Conservation (phyloP, 2,797 vertebrate species). For the Apogon hyalosoma region DNA sequence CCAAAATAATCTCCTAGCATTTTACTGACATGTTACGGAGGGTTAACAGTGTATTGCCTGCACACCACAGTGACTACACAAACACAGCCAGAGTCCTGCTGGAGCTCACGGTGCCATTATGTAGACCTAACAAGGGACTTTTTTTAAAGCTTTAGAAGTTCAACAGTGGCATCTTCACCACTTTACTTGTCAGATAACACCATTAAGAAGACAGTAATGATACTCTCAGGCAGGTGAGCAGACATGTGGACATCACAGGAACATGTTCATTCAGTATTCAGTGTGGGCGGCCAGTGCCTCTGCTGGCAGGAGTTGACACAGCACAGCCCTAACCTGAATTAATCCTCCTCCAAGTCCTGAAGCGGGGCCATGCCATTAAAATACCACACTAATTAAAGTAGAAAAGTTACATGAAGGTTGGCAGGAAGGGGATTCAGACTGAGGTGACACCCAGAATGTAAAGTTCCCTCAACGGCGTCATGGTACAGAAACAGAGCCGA, state of each 20-base stretch:
- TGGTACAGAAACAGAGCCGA: constrained; percentile 41
- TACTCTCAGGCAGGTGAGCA: constrained; percentile 40
- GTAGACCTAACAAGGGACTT: constrained; percentile 29
- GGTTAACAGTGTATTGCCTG: constrained; percentile 58
- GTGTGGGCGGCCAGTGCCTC: background rate
- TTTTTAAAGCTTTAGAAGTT: constrained; percentile 37
- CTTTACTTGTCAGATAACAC: constrained; percentile 44
- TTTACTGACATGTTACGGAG: constrained; percentile 56
- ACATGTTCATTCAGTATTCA: constrained; percentile 11
- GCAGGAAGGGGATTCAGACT: constrained; percentile 40
- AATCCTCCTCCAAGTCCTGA: constrained; percentile 48
- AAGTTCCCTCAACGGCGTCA: constrained; percentile 26
- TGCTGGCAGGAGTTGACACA: constrained; percentile 28
- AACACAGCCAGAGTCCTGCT: constrained; percentile 30
- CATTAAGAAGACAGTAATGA: constrained; percentile 49
- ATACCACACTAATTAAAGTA: constrained; percentile 73
- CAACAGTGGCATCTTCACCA: constrained; percentile 2
- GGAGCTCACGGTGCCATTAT: constrained; percentile 17
- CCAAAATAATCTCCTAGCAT: constrained; percentile 73
- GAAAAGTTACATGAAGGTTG: constrained; percentile 36
- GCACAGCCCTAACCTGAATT: constrained; percentile 40
- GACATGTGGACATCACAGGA: constrained; percentile 35
- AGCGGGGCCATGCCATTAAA: constrained; percentile 55
- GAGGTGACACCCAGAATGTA: constrained; percentile 54
- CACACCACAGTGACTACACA: constrained; percentile 30